Percentiles rank a stretch among this genome's conserved stretches.
Conservation (phyloP, 2,888 invertebrate genomes). For the Tenthredo distinguenda region DNA sequence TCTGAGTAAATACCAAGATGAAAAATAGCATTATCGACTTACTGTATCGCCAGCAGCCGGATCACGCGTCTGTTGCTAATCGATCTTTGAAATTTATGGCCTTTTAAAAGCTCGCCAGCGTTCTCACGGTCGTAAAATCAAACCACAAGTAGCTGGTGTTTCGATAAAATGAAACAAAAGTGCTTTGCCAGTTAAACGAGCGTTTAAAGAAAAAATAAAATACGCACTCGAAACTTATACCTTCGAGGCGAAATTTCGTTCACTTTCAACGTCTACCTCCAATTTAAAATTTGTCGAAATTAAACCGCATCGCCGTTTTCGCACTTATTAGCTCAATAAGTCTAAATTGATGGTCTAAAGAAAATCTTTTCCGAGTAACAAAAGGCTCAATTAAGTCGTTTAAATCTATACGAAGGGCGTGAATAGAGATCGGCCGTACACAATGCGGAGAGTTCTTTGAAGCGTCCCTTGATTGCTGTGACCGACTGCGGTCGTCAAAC, state of each 20-base stretch:
- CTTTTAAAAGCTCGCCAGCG: not conserved
- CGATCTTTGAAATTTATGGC: conserved; percentile 11
- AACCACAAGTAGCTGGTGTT: not conserved
- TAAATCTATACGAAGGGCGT: conserved; percentile 10
- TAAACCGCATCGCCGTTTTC: not conserved
- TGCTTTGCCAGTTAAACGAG: not conserved
- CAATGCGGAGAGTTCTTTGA: conserved; percentile 32
- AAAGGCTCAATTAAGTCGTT: not conserved
- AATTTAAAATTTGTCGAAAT: not conserved
- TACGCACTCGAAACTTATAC: not conserved
- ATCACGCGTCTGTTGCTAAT: not conserved
- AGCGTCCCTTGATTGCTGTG: not conserved
- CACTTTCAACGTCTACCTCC: not conserved
- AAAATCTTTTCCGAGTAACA: conserved; percentile 8
- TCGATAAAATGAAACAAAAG: not conserved
- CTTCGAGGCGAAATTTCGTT: not conserved
- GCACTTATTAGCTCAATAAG: conserved; percentile 15
- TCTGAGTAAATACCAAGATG: conserved; percentile 9
- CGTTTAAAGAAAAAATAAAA: not conserved
- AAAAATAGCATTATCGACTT: not conserved
- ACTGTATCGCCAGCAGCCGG: not conserved
- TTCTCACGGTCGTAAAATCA: conserved; percentile 28
- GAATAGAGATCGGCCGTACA: conserved; percentile 4
- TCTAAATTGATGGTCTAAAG: not conserved
- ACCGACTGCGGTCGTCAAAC: conserved; percentile 6